These are phyloP conservation scores for Pogonomyrmex barbatus DNA, from an alignment of 1,140 invertebrate species.

Conservation along the genomic window DNA sequence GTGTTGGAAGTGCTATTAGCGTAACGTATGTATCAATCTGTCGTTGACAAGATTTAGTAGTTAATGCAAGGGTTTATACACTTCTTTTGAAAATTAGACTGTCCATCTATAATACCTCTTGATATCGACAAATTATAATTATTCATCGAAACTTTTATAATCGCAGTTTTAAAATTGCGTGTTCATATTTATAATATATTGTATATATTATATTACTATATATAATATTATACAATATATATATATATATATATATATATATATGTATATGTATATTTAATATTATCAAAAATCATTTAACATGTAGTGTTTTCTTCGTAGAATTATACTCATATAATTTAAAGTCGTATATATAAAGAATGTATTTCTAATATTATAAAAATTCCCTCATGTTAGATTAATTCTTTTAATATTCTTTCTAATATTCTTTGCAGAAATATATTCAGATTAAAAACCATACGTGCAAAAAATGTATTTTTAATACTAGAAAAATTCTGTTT, in stretches of 20 bases:
- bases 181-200: slow-evolving; percentile 6
- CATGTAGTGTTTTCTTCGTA: too few species aligned
- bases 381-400: too few species aligned
- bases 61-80: slow-evolving; percentile 29
- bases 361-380: neutral
- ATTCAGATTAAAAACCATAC: too few species aligned
- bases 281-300: too few species aligned
- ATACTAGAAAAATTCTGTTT: too few species aligned
- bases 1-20: neutral
- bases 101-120: neutral
- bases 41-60: slow-evolving; percentile 22
- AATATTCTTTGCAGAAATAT: too few species aligned
- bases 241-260: too few species aligned
- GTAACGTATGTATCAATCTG: slow-evolving; percentile 16
- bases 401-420: too few species aligned
- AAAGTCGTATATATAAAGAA: neutral
- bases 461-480: too few species aligned
- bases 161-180: neutral
- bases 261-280: too few species aligned
- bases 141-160: neutral
- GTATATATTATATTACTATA: neutral
- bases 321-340: too few species aligned
- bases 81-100: neutral
- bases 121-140: neutral
- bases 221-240: too few species aligned